Conservation (phyloP, 2,113 vertebrate genomes). For the Mixornis gularis region DNA sequence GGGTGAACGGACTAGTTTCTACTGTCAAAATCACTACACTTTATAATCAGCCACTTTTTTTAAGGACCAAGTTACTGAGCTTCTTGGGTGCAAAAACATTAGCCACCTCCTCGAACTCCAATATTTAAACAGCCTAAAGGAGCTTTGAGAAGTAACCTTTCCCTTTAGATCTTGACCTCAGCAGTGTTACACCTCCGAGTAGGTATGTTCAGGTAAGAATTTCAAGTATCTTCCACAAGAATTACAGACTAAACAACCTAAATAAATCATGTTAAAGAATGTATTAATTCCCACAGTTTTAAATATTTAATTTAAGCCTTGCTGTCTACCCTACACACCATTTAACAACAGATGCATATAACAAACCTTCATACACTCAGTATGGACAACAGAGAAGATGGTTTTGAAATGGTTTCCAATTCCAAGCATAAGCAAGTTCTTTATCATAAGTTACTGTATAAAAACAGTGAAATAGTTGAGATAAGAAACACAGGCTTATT, state of each 20-base stretch:
- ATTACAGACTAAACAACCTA: background rate
- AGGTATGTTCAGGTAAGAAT: background rate
- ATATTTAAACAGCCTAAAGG: background rate
- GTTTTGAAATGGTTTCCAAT: background rate
- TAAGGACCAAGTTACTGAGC: background rate
- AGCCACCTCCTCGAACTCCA: background rate
- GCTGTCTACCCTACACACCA: background rate
- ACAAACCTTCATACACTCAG: background rate
- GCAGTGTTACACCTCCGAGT: background rate
- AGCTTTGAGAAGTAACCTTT: background rate
- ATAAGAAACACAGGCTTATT: conserved; percentile 14
- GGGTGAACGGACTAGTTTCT: accelerated
- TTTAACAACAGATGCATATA: background rate
- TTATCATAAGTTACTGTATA: background rate
- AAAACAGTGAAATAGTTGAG: background rate
- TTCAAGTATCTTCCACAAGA: background rate
- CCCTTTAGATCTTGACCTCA: background rate
- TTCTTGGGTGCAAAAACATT: background rate
- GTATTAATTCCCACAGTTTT: background rate
- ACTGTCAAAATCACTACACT: background rate
- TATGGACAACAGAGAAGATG: background rate
- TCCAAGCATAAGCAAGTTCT: background rate
- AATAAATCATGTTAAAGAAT: background rate
- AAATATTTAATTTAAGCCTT: background rate
- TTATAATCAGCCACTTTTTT: background rate